Evolutionary conservation across 2,113 vertebrate genomes (phyloP).

Genomic region (Xenopus borealis): DNA sequence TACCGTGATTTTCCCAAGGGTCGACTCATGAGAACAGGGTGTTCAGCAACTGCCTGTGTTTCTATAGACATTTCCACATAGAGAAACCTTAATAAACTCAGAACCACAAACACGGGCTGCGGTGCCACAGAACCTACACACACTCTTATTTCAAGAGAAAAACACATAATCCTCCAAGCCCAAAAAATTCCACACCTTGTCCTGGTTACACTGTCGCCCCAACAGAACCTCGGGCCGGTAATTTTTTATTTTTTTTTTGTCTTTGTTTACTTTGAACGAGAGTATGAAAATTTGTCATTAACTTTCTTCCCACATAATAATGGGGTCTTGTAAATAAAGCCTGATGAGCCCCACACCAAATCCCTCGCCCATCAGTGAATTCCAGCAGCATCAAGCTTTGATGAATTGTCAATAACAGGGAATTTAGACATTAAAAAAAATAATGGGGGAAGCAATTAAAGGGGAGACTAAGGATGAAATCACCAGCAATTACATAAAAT

Average conservation of each 20-base stretch:
- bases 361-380: conserved; percentile 1
- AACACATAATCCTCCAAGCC: background rate
- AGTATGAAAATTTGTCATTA: conserved; percentile 10
- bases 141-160: background rate
- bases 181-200: background rate
- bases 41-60: too few relatives aligned
- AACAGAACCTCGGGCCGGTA: background rate
- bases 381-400: too few relatives aligned
- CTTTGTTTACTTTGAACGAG: conserved; percentile 41
- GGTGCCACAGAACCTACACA: too few relatives aligned
- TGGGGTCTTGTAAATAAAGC: background rate
- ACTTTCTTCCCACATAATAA: background rate
- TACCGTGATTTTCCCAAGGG: background rate
- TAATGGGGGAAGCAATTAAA: too few relatives aligned
- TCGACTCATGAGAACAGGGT: too few relatives aligned
- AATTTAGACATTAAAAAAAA: conserved; percentile 13
- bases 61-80: too few relatives aligned
- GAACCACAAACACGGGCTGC: too few relatives aligned
- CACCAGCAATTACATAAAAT: too few relatives aligned
- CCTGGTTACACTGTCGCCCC: background rate
- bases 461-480: too few relatives aligned
- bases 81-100: too few relatives aligned
- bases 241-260: background rate
- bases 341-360: background rate
- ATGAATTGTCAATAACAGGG: background rate